Base-by-base conservation (phyloP, 2,113 vertebrate genomes). In the Bubo scandiacus region DNA sequence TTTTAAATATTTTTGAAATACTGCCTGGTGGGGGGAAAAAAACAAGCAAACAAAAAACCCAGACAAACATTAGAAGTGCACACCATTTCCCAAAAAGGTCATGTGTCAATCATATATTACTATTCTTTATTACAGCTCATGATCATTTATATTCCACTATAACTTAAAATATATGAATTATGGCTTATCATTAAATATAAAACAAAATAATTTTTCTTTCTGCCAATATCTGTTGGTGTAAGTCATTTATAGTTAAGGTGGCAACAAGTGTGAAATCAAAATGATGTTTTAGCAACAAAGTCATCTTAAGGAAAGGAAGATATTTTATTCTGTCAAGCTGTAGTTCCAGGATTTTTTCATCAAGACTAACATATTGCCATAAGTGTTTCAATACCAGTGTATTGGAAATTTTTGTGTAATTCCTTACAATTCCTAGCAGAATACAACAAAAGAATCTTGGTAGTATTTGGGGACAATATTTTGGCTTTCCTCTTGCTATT, bases 11-110 rank as follows among this genome's bases (percentile, higher is more conserved):
- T 84, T 90, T 90, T 62, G 43, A 66, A 66, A 30, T 3, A 29
- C 14, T 72, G 2, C 3, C 8, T 36, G 7, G 2, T 3, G 4
- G 1, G 4, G 5, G 3, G 47, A 59, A 45, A 80, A 26, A 42
- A 42, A 3, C 7, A 74, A 18, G 1, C 25, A 59, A 66, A 6
- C 2, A 32, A 36, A 15, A 4, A 29, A 58, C 11, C 4, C 15
- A 5, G 11, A 18, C 6, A 66, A 65, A 62, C 1, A 52, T 12
- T 57, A 27, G 40, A 86, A 82, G 3, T 17, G 2, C 42, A 47
- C 3, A 52, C 3, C 3, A 14, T 75, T 86, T 55, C 30, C 47
- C 8, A 32, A 14, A 81, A 91, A 67, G 1, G 3, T 11, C 25
- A 30, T 27, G 2, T 47, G 20, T 30, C 42, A 86, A 30, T 18